Evolutionary conservation across 2,797 vertebrate species (phyloP), one percentile per base, ranked within the genome.

Genomic region (Poeciliopsis infans): DNA sequence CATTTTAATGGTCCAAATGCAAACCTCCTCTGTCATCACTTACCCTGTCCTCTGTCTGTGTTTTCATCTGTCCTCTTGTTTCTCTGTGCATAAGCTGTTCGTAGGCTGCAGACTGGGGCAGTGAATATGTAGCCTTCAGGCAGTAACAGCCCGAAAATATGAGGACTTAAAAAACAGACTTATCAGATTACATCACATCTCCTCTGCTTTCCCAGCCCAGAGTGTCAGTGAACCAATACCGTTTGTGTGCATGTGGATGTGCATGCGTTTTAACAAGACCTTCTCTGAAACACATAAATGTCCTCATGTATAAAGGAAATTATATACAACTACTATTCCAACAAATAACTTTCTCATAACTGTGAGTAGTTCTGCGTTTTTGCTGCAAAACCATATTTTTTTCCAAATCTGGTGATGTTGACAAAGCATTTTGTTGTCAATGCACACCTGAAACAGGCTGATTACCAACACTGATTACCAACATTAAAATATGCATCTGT

Each of bases 1-100:
- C 18, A 68, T 68, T 68, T 39, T 41, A 68, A 68, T 41, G 36
- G 64, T 41, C 36, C 64, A 68, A 68, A 68, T 68, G 64, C 20
- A 68, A 68, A 41, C 64, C 36, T 68, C 5, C 20, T 41, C 36
- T 68, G 33, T 68, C 36, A 68, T 68, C 64, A 68, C 64, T 41
- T 68, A 41, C 64, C 64, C 64, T 41, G 18, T 39, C 64, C 64
- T 68, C 64, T 39, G 64, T 66, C 64, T 68, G 20, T 68, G 16
- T 53, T 74, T n/a, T 41, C 36, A 53, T 41, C 39, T 81, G 12
- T 69, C 64, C 64, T 39, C 36, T 68, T 68, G 20, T 41, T 39
- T 68, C 36, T 39, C 8, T 68, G 36, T 41, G 64, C 36, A 68
- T 23, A 68, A 68, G 36, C 20, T 64, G 59, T 64, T 64, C 31